Percentiles rank a stretch among this genome's conserved stretches.
Evolutionary conservation across 1,140 invertebrate genomes (phyloP).

Genomic region (Coptotermes formosanus): DNA sequence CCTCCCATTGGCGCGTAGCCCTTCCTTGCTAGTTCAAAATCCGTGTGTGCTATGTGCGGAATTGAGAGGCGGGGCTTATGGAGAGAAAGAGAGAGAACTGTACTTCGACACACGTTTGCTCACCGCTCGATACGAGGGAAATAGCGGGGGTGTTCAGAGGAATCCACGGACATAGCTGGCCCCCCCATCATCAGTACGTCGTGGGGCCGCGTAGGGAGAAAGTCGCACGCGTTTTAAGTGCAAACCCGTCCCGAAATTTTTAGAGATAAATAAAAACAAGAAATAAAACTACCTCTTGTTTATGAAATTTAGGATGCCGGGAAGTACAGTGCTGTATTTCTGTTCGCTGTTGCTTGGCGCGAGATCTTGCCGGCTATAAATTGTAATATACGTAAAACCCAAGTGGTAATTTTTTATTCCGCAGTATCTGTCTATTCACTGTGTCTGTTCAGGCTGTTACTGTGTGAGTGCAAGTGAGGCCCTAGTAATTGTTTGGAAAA

Average conservation of each 20-base stretch:
- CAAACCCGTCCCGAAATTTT: not conserved
- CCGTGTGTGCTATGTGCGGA: conserved; percentile 16
- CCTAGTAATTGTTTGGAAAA: not conserved
- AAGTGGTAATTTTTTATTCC: not conserved
- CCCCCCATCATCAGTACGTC: not conserved
- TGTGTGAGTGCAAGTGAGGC: not conserved
- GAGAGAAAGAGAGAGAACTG: conserved; percentile 1
- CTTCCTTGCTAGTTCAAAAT: conserved; percentile 14
- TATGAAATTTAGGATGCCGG: not conserved
- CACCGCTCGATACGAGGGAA: conserved; percentile 3
- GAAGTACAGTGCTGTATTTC: not conserved
- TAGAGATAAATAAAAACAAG: not conserved
- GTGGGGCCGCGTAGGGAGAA: not conserved
- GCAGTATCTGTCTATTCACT: not conserved
- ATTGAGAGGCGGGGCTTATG: conserved; percentile 11
- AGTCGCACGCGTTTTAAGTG: not conserved
- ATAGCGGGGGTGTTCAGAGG: not conserved
- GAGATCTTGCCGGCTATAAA: not conserved
- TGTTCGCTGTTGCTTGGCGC: not conserved
- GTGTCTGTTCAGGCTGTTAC: not conserved
- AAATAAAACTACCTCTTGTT: not conserved
- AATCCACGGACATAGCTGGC: not conserved
- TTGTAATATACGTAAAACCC: not conserved
- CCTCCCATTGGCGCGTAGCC: conserved; percentile 5
- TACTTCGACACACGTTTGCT: conserved; percentile 3